A percentile compares a stretch with the other conserved stretches of the same genome.
Conservation (phyloP, 2,113 vertebrate genomes). For the Scomber japonicus region DNA sequence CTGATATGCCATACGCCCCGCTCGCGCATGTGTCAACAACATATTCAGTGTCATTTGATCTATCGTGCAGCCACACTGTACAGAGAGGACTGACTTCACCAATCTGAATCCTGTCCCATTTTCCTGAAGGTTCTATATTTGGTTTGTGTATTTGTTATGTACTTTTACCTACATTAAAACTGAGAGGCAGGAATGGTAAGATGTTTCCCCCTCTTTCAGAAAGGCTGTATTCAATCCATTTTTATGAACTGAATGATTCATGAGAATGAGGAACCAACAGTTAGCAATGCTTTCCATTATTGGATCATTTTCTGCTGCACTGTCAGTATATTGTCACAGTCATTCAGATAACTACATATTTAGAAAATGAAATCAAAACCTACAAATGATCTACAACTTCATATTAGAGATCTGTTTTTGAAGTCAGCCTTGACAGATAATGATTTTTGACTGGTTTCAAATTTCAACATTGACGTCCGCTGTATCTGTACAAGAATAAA, state of each 20-base stretch:
- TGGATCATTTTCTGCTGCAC: neutral
- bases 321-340: neutral
- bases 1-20: neutral
- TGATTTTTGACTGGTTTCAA: no score
- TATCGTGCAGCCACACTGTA: neutral
- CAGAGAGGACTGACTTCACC: neutral
- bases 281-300: neutral
- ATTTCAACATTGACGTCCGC: no score
- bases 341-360: no score
- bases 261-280: no score
- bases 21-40: constrained; percentile 25
- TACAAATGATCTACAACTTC: no score
- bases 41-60: constrained; percentile 59
- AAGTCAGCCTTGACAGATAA: no score
- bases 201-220: neutral
- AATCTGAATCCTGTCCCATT: neutral
- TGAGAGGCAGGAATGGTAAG: neutral
- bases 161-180: neutral
- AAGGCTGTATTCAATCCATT: neutral
- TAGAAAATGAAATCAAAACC: no score
- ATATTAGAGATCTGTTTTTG: no score
- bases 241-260: neutral
- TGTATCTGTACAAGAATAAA: no score
- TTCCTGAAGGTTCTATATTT: neutral
- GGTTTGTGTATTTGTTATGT: neutral